These are phyloP conservation scores for Erythrolamprus reginae DNA, from an alignment of 2,113 vertebrate genomes.

Conservation along the genomic window DNA sequence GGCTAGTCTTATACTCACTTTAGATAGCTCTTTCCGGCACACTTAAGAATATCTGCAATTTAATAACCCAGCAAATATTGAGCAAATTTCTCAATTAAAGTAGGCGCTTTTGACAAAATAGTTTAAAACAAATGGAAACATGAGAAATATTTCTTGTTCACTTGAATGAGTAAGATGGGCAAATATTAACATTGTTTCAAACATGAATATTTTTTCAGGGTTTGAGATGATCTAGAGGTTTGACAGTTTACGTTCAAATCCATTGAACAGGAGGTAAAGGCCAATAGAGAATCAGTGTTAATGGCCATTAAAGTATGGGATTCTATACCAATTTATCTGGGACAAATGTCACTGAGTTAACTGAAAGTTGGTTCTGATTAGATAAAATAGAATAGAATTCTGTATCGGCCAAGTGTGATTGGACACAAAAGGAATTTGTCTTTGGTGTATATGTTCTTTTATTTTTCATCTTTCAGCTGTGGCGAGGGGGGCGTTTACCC, in stretches of 20 bases:
- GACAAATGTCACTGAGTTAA: not conserved
- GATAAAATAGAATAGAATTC: too few species aligned
- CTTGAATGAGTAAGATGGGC: constrained; percentile 1
- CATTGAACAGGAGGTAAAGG: constrained; percentile 46
- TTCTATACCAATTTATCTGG: not conserved
- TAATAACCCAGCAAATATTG: constrained; percentile 45
- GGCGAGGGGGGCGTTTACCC: too few species aligned
- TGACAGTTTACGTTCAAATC: constrained; percentile 42
- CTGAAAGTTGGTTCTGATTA: not conserved
- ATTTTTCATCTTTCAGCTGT: too few species aligned
- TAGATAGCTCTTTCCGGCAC: constrained; percentile 33
- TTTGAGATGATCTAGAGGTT: constrained; percentile 35
- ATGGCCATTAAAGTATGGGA: not conserved
- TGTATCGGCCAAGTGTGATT: too few species aligned
- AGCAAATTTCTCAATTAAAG: constrained; percentile 39
- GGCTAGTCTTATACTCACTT: constrained; percentile 31
- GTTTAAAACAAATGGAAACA: constrained; percentile 37
- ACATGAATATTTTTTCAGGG: constrained; percentile 19
- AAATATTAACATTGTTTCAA: constrained; percentile 10
- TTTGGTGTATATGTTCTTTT: too few species aligned
- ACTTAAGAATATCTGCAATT: constrained; percentile 38
- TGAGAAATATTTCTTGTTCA: constrained; percentile 31
- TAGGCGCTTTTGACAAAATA: constrained; percentile 9
- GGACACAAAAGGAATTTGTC: too few species aligned
- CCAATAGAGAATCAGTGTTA: not conserved